Conservation (phyloP, 2,113 vertebrate genomes). For the Pogona vitticeps region DNA sequence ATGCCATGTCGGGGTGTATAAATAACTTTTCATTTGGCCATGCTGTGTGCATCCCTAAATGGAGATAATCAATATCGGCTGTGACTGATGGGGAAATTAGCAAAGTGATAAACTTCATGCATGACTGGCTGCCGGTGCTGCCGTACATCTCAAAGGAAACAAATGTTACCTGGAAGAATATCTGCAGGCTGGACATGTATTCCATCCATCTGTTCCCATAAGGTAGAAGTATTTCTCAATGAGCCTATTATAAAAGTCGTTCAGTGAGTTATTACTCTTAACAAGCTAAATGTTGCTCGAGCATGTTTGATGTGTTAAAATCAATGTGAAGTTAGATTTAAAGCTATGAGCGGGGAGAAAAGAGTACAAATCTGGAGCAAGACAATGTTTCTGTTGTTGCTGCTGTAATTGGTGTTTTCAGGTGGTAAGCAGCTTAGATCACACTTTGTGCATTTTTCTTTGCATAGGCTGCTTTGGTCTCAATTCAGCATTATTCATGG, state of each 20-base stretch:
- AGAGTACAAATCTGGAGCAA: not conserved
- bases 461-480: not conserved
- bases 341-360: not conserved
- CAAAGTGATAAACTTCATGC: slow-evolving; percentile 30
- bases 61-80: slow-evolving; percentile 30
- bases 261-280: slow-evolving; percentile 26
- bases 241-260: slow-evolving; percentile 46
- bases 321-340: slow-evolving; percentile 13
- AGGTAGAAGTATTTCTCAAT: slow-evolving; percentile 16
- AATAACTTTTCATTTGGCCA: slow-evolving; percentile 47
- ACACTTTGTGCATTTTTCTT: not conserved
- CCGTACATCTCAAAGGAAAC: slow-evolving; percentile 22
- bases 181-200: not conserved
- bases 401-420: not conserved
- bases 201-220: slow-evolving; percentile 32
- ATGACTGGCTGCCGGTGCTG: slow-evolving; percentile 24
- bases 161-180: slow-evolving; percentile 41
- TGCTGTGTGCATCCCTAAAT: slow-evolving; percentile 28
- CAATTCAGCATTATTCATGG: not conserved
- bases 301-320: slow-evolving; percentile 49
- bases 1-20: not conserved
- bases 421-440: not conserved
- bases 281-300: slow-evolving; percentile 41
- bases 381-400: not conserved
- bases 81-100: slow-evolving; percentile 41